A percentile compares a stretch with the other conserved stretches of the same genome.
These are phyloP conservation scores for Chymomyza costata DNA, from an alignment of 1,140 invertebrate genomes.

Conservation along the genomic window DNA sequence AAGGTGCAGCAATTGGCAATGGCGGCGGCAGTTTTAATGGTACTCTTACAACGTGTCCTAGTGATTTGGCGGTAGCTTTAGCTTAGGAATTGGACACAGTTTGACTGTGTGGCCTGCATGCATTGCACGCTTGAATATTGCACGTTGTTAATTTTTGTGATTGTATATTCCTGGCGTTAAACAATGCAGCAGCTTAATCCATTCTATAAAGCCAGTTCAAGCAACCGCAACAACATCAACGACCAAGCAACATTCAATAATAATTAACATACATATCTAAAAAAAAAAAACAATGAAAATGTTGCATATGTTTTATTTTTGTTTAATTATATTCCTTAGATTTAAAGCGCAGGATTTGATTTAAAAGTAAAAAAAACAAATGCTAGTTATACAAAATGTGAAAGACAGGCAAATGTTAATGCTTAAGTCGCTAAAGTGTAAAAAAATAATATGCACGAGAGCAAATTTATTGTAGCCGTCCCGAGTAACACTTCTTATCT, in stretches of 20 bases:
- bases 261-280: constrained; percentile 12
- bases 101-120: constrained; percentile 29
- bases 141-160: constrained; percentile 75
- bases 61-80: constrained; percentile 51
- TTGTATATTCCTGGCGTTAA: constrained; percentile 63
- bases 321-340: constrained; percentile 16
- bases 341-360: constrained; percentile 13
- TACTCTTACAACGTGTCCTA: constrained; percentile 45
- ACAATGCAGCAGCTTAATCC: constrained; percentile 17
- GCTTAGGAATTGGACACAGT: constrained; percentile 36
- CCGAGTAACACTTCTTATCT: constrained; percentile 10
- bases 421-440: constrained; percentile 30
- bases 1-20: constrained; percentile 20
- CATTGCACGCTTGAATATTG: constrained; percentile 56
- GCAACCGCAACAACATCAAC: background rate
- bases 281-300: no score
- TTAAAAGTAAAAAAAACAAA: background rate
- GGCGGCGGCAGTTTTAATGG: constrained; percentile 13
- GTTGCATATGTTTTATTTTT: constrained; percentile 21
- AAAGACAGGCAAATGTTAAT: constrained; percentile 13
- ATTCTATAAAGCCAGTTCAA: constrained; percentile 2
- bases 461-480: constrained; percentile 10
- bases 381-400: background rate
- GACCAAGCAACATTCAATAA: constrained; percentile 13
- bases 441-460: background rate